phyloP scores from a whole-genome alignment of 2,113 vertebrate species.

The Noctilio leporinus region DNA sequence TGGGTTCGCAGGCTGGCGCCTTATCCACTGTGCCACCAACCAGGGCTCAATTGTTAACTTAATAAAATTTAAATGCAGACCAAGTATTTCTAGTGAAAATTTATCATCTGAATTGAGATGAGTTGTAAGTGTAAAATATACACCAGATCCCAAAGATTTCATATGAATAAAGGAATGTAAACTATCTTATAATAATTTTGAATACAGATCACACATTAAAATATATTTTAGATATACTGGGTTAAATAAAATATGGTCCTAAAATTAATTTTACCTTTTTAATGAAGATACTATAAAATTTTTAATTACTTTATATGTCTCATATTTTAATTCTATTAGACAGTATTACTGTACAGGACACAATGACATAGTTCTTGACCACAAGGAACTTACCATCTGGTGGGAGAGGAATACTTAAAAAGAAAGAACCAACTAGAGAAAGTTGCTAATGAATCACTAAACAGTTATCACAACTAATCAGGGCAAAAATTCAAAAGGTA shows the following conservation, averaged over 20 bases:
- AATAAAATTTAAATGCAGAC: background rate
- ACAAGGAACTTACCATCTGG: background rate
- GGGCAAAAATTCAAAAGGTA: background rate
- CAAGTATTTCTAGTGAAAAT: background rate
- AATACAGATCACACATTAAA: background rate
- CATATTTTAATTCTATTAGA: background rate
- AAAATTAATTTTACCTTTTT: background rate
- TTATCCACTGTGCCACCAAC: too few species aligned
- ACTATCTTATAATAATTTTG: conserved; percentile 6
- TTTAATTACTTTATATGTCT: background rate
- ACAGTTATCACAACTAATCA: background rate
- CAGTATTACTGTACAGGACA: background rate
- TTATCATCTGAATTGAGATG: background rate
- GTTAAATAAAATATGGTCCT: conserved; percentile 23
- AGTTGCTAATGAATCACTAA: background rate
- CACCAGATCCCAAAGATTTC: background rate
- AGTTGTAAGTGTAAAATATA: background rate
- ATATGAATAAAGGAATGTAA: background rate
- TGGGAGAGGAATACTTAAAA: background rate
- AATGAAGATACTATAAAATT: conserved; percentile 6
- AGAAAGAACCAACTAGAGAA: background rate
- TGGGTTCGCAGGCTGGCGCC: too few species aligned
- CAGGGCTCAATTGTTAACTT: too few species aligned
- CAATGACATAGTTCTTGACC: background rate
- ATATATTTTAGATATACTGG: background rate